Base-by-base conservation (phyloP, 2,113 vertebrate genomes). In the Ammospiza nelsoni region DNA sequence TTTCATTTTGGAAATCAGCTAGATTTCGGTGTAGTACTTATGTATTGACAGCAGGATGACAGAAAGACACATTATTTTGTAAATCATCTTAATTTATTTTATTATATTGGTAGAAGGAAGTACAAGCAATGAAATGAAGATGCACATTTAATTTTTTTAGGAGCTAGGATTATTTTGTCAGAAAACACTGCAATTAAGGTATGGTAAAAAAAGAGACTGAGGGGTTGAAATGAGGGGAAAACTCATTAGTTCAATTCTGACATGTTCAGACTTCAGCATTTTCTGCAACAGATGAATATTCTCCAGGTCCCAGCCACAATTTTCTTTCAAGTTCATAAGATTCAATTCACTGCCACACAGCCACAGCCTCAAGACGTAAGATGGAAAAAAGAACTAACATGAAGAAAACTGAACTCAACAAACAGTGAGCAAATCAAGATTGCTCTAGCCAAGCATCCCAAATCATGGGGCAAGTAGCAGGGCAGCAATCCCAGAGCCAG, bases 1-100 rank as follows among this genome's bases (percentile, higher is more conserved):
- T 96, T 90, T 89, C 84, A 89, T 96, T 96, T 97, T 92, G 92
- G 84, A 97, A 98, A 97, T 95, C 71, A 68, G 57, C 69, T 92
- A 61, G 69, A 89, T 96, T 95, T 96, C 31, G 4, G 78, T 80
- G 66, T 66, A 37, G 29, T 65, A 46, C 37, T 76, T 84, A 86
- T 79, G 89, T 94, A 92, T 87, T 90, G 94, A 90, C 65, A 94
- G 35, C 39, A 83, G 91, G 71, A 68, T 90, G 94, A 81, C 49
- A 91, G 68, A 91, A 91, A 87, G 55, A 17, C 58, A 44, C 43
- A 10, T 43, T 69, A 62, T 94, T 95, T 89, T 91, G 77, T 72
- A 84, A 81, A 89, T 61, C 17, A 39, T 25, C 35, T 67, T 73
- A 39, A 88, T 91, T 80, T 80, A 39, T 85, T 89, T 27, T 68